Percentiles rank a stretch among this genome's conserved stretches.
Evolutionary conservation across 2,888 invertebrate genomes (phyloP).

Genomic region (Phortica magna): DNA sequence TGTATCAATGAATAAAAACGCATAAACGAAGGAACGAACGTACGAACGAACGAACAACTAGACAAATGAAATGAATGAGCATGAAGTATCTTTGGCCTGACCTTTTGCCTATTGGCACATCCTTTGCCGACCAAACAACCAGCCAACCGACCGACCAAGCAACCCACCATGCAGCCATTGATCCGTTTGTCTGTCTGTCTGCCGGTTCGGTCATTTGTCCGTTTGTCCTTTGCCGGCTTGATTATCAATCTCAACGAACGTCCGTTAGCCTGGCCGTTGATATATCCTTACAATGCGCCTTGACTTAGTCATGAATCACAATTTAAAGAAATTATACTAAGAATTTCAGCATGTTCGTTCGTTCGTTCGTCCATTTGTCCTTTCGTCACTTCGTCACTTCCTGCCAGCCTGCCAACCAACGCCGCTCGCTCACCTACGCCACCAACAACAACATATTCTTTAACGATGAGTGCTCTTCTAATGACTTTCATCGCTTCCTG

Average conservation of each 20-base stretch:
- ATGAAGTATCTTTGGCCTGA: not conserved
- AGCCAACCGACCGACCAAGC: too few species aligned
- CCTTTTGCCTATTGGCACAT: not conserved
- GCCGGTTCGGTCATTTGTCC: not conserved
- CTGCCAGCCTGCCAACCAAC: too few species aligned
- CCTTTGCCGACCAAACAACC: too few species aligned
- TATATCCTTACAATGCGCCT: constrained; percentile 26
- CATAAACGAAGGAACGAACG: not conserved
- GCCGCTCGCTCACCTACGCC: too few species aligned
- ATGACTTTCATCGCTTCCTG: not conserved
- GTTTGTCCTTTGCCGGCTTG: constrained; percentile 45
- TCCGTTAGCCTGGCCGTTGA: constrained; percentile 16
- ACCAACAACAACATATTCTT: too few species aligned
- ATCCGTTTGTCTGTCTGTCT: constrained; percentile 35
- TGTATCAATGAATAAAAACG: constrained; percentile 15
- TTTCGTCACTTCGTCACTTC: too few species aligned
- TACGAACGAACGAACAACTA: too few species aligned
- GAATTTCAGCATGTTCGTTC: too few species aligned
- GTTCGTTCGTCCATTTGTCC: too few species aligned
- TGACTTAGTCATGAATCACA: constrained; percentile 52
- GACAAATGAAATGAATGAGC: too few species aligned
- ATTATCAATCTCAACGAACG: constrained; percentile 41
- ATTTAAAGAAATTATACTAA: constrained; percentile 55
- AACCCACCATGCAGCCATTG: constrained; percentile 18
- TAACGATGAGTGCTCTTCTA: too few species aligned